Evolutionary conservation across 2,888 invertebrate species (phyloP).

Genomic region (Notodonta ziczac): DNA sequence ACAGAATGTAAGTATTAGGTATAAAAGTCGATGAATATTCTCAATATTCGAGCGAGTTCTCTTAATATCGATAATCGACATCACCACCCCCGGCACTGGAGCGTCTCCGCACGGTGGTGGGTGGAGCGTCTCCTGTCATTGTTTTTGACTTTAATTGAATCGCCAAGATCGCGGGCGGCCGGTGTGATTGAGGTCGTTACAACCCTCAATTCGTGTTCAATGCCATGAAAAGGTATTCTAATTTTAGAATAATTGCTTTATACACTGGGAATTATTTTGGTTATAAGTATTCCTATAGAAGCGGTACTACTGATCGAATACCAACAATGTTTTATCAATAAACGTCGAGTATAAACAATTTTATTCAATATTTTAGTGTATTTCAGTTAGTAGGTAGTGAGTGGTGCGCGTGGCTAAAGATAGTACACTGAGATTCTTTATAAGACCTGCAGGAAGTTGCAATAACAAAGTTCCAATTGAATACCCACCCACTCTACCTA

Average conservation of each 20-base stretch:
- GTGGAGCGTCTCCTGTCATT: conserved; percentile 2
- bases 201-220: conserved; percentile 8
- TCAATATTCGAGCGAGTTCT: background rate
- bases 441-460: background rate
- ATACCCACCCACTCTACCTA: background rate
- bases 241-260: background rate
- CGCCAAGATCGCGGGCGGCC: conserved; percentile 9
- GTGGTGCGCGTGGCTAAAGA: too few species aligned
- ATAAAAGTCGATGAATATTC: background rate
- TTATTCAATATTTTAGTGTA: too few species aligned
- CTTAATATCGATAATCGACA: background rate
- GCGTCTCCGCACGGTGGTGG: conserved; percentile 1
- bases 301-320: too few species aligned
- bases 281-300: too few species aligned
- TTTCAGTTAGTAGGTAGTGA: too few species aligned
- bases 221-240: background rate
- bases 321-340: too few species aligned
- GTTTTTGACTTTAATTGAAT: conserved; percentile 17
- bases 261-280: too few species aligned
- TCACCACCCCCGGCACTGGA: background rate
- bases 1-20: too few species aligned
- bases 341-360: too few species aligned
- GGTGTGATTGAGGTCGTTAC: background rate
- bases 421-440: too few species aligned
- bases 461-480: background rate